Base-by-base conservation (phyloP, 2,888 invertebrate genomes). In the Conistra vaccinii region DNA sequence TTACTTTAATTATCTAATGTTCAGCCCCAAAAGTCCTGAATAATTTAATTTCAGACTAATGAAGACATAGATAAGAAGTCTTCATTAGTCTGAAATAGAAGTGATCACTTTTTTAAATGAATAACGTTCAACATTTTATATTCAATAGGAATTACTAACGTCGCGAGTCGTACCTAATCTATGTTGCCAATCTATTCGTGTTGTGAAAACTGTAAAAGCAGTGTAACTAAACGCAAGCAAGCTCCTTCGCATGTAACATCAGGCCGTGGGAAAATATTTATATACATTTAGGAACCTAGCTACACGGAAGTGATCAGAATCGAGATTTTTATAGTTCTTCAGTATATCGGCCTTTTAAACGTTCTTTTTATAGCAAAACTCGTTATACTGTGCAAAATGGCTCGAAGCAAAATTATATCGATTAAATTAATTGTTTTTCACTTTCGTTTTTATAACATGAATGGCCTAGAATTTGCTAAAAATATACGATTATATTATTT, bases 251-350 rank as follows among this genome's bases (percentile, higher is more conserved):
- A 42, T 63, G n/a, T 53, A 32, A 81, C 65, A 68, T 48, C 55
- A 70, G 35, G 70, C 51, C 79, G 83, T 80, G 79, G 55, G 83
- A 80, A 80, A 66, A 45, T 51, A 57, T 82, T 45, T 55, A 65
- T 63, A 65, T 55, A 29, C 58, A 32, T 48, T 32, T 29, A 53
- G 20, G n/a, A 29, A 60, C 35, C 26, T 39, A 62, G 39, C 62
- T 32, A n/a, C 73, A 61, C 10, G 78, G 62, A 82, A 82, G 29
- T 62, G 29, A 12, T 35, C 35, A 61, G 10, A 23, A 53, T 42
- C 42, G 51, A 76, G 42, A 51, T 61, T 65, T 76, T 61, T 76
- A 76, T 60, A 20, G 20, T 48, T 66, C 39, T 76, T 61, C 26
- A 55, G 39, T n/a, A 66, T 55, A 42, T 51, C 32, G 26, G 51